A percentile compares a stretch with the other conserved stretches of the same genome.
phyloP scores from a whole-genome alignment of 2,888 invertebrate genomes.

The Cataglyphis rosenhaueri region DNA sequence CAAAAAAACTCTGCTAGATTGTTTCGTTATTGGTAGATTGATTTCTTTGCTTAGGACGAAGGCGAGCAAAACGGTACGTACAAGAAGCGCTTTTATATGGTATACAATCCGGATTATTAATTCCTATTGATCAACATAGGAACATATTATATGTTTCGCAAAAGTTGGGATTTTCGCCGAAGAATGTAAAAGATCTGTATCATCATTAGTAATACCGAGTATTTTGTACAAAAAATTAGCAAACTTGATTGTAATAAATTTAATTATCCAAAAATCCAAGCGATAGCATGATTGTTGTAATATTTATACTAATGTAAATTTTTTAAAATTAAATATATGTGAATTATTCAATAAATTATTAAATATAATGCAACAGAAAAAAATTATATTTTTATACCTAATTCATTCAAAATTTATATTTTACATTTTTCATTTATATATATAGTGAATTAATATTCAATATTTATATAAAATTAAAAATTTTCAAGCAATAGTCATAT shows the following conservation, averaged over 20 bases:
- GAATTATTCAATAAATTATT: slow-evolving; percentile 1
- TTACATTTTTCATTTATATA: background rate
- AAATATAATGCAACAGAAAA: background rate
- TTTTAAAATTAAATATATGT: background rate
- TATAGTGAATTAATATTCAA: background rate
- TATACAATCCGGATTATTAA: slow-evolving; percentile 65
- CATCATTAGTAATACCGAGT: background rate
- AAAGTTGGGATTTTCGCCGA: background rate
- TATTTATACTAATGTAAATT: background rate
- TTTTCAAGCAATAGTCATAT: background rate
- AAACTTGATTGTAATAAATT: slow-evolving; percentile 13
- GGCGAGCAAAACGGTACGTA: slow-evolving; percentile 59
- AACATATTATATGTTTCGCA: slow-evolving; percentile 57
- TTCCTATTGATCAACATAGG: slow-evolving; percentile 58
- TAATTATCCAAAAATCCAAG: background rate
- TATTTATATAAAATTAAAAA: slow-evolving; percentile 8
- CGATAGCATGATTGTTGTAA: background rate
- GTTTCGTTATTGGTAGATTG: background rate
- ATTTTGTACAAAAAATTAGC: background rate
- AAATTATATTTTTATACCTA: background rate
- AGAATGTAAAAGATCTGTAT: background rate
- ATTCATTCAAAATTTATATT: slow-evolving; percentile 10
- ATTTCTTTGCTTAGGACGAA: slow-evolving; percentile 34
- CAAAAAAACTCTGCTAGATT: background rate
- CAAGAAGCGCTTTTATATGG: slow-evolving; percentile 67